Percentiles rank a stretch among this genome's conserved stretches.
These are phyloP conservation scores for Drosophila neotestacea DNA, from an alignment of 2,888 invertebrate species.

Conservation along the genomic window DNA sequence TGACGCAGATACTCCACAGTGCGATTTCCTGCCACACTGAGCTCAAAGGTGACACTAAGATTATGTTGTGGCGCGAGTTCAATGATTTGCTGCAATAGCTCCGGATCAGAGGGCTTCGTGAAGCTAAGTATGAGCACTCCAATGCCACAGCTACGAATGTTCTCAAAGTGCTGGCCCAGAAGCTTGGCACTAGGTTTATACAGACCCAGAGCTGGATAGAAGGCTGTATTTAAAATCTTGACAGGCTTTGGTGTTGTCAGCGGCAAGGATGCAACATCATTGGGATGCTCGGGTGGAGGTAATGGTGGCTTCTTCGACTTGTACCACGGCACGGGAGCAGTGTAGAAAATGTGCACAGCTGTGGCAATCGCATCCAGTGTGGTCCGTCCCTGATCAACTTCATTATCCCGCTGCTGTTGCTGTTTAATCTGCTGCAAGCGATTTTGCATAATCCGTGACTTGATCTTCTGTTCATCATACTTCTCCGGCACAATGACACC, in stretches of 20 bases:
- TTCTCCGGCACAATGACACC: conserved; percentile 84
- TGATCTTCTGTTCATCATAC: conserved; percentile 84
- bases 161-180: conserved; percentile 87
- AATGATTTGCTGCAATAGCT: conserved; percentile 85
- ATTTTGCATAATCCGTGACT: conserved; percentile 83
- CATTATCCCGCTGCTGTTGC: conserved; percentile 63
- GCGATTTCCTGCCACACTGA: conserved; percentile 87
- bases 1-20: conserved; percentile 86
- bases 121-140: conserved; percentile 88
- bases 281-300: conserved; percentile 59
- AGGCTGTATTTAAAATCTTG: conserved; percentile 82
- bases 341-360: conserved; percentile 85
- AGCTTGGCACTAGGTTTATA: conserved; percentile 83
- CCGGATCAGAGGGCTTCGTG: conserved; percentile 69
- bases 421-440: conserved; percentile 82
- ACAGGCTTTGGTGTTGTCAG: conserved; percentile 69
- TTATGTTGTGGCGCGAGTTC: conserved; percentile 85
- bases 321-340: conserved; percentile 84
- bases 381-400: conserved; percentile 76
- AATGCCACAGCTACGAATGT: conserved; percentile 87
- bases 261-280: conserved; percentile 50
- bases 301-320: conserved; percentile 80
- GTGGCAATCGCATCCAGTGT: conserved; percentile 75
- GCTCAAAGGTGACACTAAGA: conserved; percentile 87
- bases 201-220: conserved; percentile 83